phyloP scores from a whole-genome alignment of 2,797 vertebrate species.

The Staurois parvus region DNA sequence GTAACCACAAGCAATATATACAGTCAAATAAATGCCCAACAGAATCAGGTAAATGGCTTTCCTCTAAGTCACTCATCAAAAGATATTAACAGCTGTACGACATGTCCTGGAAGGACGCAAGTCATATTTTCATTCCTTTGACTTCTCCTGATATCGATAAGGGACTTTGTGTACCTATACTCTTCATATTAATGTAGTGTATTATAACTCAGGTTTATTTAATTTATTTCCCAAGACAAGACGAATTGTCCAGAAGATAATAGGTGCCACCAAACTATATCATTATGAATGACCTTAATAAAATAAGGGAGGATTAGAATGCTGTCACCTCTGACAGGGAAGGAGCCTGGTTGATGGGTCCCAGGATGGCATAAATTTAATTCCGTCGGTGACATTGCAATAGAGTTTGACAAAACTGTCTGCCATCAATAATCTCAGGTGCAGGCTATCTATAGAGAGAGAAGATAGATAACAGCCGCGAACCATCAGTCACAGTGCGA shows the following conservation, averaged over 20 bases:
- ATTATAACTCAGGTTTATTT: conserved; percentile 26
- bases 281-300: conserved; percentile 53
- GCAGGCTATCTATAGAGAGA: conserved; percentile 12
- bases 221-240: conserved; percentile 30
- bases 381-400: conserved; percentile 29
- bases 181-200: conserved; percentile 18
- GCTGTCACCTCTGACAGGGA: conserved; percentile 25
- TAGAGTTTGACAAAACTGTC: conserved; percentile 30
- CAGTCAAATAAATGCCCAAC: neutral
- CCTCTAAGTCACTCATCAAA: neutral
- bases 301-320: conserved; percentile 48
- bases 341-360: conserved; percentile 10
- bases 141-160: conserved; percentile 8
- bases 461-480: conserved; percentile 23
- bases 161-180: conserved; percentile 15
- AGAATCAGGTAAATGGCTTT: neutral
- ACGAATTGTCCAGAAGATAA: conserved; percentile 34
- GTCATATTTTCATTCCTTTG: neutral
- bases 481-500: conserved; percentile 10
- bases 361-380: conserved; percentile 31
- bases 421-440: conserved; percentile 48
- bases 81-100: neutral
- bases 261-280: conserved; percentile 41
- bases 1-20: neutral
- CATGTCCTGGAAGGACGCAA: neutral